Evolutionary conservation across 2,888 invertebrate genomes (phyloP).

Genomic region (Embidobia sp.): DNA sequence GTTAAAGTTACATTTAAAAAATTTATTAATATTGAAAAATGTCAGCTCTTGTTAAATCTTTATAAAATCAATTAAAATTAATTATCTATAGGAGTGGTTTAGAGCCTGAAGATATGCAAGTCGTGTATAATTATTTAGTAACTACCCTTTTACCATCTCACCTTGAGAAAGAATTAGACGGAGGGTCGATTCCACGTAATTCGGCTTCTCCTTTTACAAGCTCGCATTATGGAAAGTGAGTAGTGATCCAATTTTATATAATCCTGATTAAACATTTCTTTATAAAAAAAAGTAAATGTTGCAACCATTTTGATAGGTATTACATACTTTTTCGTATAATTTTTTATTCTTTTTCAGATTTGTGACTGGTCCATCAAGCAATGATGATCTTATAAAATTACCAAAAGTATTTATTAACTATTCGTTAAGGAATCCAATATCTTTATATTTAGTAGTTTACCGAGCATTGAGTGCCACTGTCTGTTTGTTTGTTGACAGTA

Average conservation of each 20-base stretch:
- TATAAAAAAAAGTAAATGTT: too few relatives aligned
- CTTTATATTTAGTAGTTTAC: constrained; percentile 91
- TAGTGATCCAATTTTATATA: constrained; percentile 17
- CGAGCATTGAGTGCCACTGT: constrained; percentile 92
- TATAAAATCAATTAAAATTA: too few relatives aligned
- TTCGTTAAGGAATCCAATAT: constrained; percentile 83
- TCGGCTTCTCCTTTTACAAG: constrained; percentile 82
- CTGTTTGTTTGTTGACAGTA: constrained; percentile 92
- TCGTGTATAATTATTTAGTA: constrained; percentile 92
- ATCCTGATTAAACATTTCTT: too few relatives aligned
- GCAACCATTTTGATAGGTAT: too few relatives aligned
- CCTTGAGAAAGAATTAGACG: constrained; percentile 87
- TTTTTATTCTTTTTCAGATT: too few relatives aligned
- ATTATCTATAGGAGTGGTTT: constrained; percentile 89
- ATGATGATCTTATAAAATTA: constrained; percentile 84
- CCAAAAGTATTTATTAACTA: constrained; percentile 88
- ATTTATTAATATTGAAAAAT: too few relatives aligned
- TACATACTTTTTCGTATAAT: too few relatives aligned
- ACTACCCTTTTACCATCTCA: constrained; percentile 90
- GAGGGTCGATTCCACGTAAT: constrained; percentile 85
- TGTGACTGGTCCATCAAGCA: constrained; percentile 86
- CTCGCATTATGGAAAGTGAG: constrained; percentile 83
- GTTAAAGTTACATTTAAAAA: too few relatives aligned
- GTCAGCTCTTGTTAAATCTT: too few relatives aligned
- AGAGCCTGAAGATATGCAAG: constrained; percentile 91